Base-by-base conservation (phyloP, 2,888 invertebrate genomes). In the Lampropteryx suffumata region DNA sequence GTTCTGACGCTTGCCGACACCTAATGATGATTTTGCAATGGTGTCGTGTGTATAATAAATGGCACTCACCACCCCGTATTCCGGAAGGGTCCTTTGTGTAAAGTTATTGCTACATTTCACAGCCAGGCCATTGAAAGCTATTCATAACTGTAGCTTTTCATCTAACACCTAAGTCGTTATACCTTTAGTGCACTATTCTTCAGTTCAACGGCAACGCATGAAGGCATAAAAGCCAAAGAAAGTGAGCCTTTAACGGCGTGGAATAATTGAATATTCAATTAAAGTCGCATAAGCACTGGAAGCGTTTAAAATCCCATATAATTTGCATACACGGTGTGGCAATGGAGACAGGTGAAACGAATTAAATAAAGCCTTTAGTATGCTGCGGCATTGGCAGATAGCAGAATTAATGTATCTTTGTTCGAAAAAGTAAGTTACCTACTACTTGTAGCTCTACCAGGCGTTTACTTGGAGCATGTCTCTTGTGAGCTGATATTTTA, bases 191-290 rank as follows among this genome's bases (percentile, higher is more conserved):
- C 46, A 29, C 40, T 27, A 44, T 44, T 44, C 53, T 44, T 40
- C 12, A 39, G 39, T 29, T 43, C 39, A 17, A 17, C 43, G 8
- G 13, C 30, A 21, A 35, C 21, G 43, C 52, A 39, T 52, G 39
- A 44, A 46, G 36, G 53, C 53, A 52, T 52, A 52, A 59, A n/a
- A 59, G 53, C 55, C 54, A 59, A 58, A 60, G 54, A 69, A 69
- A 58, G 44, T 55, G 47, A 35, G 35, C 35, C 35, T 35, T 35
- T 35, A 35, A 59, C 47, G 33, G 54, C 61, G 63, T 57, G 36
- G 47, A 65, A 76, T 76, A 76, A 78, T 79, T 78, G 79, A 77
- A 83, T 83, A 79, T 78, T 79, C 71, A 78, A 78, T 79, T 70
- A 71, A 64, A 73, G 24, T 50, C 55, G 40, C 55, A 53, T 57